Conservation (phyloP, 2,113 vertebrate species). For the Charina bottae region DNA sequence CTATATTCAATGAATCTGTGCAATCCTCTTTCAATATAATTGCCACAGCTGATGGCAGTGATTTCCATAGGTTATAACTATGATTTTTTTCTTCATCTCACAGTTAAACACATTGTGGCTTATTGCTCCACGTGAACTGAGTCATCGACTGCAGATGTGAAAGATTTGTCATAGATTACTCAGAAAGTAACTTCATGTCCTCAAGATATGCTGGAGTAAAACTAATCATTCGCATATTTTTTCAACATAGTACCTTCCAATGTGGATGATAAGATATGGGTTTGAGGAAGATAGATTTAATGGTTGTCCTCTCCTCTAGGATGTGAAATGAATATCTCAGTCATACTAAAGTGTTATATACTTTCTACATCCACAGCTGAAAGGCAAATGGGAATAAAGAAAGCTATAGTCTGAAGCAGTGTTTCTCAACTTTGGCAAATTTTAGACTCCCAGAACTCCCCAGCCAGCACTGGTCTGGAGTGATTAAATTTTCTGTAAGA, state of each 20-base stretch:
- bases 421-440: too few relatives aligned
- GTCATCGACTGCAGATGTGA: background rate
- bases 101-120: background rate
- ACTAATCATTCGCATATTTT: background rate
- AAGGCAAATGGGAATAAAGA: background rate
- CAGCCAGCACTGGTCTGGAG: background rate
- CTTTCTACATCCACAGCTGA: background rate
- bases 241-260: background rate
- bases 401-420: background rate
- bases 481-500: background rate
- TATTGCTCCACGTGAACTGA: background rate
- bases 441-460: background rate
- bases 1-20: background rate
- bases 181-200: background rate
- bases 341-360: background rate
- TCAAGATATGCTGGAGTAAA: background rate
- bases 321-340: background rate
- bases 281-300: background rate
- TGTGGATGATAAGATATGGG: background rate
- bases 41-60: background rate
- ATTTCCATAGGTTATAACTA: background rate
- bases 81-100: background rate
- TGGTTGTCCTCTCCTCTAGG: too few relatives aligned
- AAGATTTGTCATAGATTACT: background rate
- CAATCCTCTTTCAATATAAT: background rate